Evolutionary conservation across 2,797 vertebrate genomes (phyloP), one percentile per base, ranked within the genome.

Genomic region (Microctenopoma lineatum): DNA sequence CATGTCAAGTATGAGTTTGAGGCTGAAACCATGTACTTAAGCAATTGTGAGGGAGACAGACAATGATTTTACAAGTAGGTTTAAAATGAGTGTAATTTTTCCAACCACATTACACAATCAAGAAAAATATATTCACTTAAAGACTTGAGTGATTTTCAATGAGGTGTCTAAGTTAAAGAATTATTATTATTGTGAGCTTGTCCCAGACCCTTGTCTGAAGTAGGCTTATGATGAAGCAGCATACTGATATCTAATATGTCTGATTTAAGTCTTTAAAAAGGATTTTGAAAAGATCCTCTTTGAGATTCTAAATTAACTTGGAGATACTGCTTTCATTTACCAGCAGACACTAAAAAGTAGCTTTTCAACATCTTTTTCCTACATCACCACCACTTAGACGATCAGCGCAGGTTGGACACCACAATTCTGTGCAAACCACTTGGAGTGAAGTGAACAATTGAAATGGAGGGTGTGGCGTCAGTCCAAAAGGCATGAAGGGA

Each of bases 401-500:
- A 75, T 59, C 25, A 66, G 64, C 59, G 75, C 53, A 60, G 59
- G 42, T 53, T 59, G 50, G 66, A 83, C 45, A 12, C 26, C 3
- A 46, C 60, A 61, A 39, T 62, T 82, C 21, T 18, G 50, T 79
- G 54, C 54, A 73, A 60, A 36, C 39, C 26, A 48, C 34, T 73
- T 61, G 67, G 47, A 83, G 66, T 67, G 52, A 82, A 45, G 50
- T n/a, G 29, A 76, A 47, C 41, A 59, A 47, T 81, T 68, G 65
- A 78, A 87, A 85, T 75, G 70, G 66, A 79, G 42, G 41, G 29
- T 38, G 59, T 78, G 76, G 86, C 75, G 0, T 56, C 38, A 10
- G 50, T 84, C 84, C 82, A 90, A 74, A 57, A 67, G 66, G 15
- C 66, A 65, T 18, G 56, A 61, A 71, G 59, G 57, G 75, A 86